Evolutionary conservation across 2,797 vertebrate species (phyloP).

Genomic region (Silurus lanzhouensis): DNA sequence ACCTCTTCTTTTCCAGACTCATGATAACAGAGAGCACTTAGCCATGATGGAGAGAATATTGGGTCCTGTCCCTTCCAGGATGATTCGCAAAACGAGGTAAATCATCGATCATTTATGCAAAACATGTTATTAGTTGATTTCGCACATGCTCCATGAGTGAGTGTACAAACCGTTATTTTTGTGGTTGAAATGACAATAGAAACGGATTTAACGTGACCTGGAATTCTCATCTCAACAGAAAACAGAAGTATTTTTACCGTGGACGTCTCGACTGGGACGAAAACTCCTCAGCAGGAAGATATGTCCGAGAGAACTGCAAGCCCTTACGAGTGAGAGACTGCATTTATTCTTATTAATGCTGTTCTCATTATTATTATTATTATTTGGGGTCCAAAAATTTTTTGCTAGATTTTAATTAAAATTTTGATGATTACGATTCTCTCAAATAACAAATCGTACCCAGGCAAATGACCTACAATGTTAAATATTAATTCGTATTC

Average conservation of each 20-base stretch:
- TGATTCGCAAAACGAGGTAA: constrained; percentile 88
- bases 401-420: too few species aligned
- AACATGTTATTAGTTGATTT: neutral
- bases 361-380: neutral
- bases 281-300: constrained; percentile 92
- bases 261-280: constrained; percentile 96
- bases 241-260: constrained; percentile 98
- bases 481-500: neutral
- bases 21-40: constrained; percentile 97
- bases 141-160: neutral
- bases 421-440: too few species aligned
- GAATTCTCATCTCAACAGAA: constrained; percentile 71
- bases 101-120: neutral
- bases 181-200: neutral
- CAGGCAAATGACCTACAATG: too few species aligned
- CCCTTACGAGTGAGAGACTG: constrained; percentile 83
- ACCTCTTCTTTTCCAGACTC: constrained; percentile 78
- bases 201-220: neutral
- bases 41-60: constrained; percentile 99
- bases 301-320: constrained; percentile 98
- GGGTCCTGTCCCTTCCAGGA: constrained; percentile 92
- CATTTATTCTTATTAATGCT: neutral
- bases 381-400: neutral
- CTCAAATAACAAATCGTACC: too few species aligned
- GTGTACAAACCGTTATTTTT: neutral